Conservation (phyloP, 2,113 vertebrate genomes). For the Hiodon tergisus region DNA sequence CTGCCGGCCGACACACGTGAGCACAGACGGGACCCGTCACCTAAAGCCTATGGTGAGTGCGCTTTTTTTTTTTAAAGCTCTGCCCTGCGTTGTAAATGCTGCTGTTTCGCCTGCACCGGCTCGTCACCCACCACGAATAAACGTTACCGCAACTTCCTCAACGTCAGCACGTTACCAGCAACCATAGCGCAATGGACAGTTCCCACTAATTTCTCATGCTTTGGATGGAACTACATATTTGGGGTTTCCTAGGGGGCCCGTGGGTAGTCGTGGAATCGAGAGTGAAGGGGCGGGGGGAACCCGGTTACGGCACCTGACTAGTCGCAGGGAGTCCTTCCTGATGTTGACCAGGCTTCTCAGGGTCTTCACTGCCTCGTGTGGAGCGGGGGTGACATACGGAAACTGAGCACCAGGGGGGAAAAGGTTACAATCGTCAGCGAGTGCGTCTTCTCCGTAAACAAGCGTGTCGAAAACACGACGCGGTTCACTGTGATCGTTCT, state of each 20-base stretch:
- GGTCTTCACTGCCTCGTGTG: constrained; percentile 95
- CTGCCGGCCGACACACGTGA: constrained; percentile 45
- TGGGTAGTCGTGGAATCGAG: background rate
- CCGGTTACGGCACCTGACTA: constrained; percentile 73
- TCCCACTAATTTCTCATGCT: background rate
- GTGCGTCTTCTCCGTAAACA: too few species aligned
- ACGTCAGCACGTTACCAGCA: too few species aligned
- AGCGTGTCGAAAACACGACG: too few species aligned
- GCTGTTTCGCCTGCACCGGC: background rate
- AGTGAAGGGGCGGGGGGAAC: background rate
- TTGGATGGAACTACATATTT: background rate
- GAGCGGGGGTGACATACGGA: constrained; percentile 91
- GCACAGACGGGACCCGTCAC: background rate
- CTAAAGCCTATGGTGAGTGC: too few species aligned
- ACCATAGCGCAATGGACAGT: too few species aligned
- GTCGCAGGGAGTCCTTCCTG: constrained; percentile 89
- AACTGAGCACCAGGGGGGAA: constrained; percentile 64
- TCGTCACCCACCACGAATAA: too few species aligned
- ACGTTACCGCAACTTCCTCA: too few species aligned
- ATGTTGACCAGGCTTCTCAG: constrained; percentile 95
- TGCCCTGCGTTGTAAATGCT: too few species aligned
- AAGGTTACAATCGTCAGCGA: background rate
- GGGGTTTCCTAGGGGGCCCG: background rate
- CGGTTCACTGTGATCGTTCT: too few species aligned
- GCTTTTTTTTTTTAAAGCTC: too few species aligned